phyloP scores from a whole-genome alignment of 2,888 invertebrate species.

The Cosmorhoe ocellata region DNA sequence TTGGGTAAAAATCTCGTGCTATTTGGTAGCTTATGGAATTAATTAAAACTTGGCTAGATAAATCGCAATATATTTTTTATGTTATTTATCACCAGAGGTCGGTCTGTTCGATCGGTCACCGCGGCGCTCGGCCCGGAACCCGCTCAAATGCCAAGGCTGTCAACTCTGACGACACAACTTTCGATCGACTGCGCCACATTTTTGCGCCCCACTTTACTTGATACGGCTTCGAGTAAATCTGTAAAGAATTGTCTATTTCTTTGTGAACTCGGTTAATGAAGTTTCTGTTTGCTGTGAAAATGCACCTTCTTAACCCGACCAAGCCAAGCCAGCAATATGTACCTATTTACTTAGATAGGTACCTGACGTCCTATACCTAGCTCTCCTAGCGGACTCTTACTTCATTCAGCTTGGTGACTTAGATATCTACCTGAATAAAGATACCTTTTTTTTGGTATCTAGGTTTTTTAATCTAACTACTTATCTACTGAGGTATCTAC shows the following conservation, averaged over 20 bases:
- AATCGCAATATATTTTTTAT: slow-evolving; percentile 15
- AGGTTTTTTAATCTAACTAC: neutral
- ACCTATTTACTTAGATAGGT: too few species aligned
- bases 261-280: neutral
- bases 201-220: slow-evolving; percentile 69
- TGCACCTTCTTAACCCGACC: too few species aligned
- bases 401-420: too few species aligned
- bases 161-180: slow-evolving; percentile 81
- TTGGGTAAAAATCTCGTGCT: neutral
- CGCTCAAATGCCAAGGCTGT: slow-evolving; percentile 82
- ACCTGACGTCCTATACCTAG: neutral
- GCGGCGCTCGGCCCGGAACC: slow-evolving; percentile 69
- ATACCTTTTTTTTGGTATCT: too few species aligned
- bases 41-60: slow-evolving; percentile 6
- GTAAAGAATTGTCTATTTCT: slow-evolving; percentile 1
- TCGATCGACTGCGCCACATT: slow-evolving; percentile 75
- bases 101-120: slow-evolving; percentile 58
- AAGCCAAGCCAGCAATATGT: neutral
- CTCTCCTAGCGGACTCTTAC: too few species aligned
- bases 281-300: neutral
- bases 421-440: too few species aligned
- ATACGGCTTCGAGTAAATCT: slow-evolving; percentile 27
- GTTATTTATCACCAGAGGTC: slow-evolving; percentile 48
- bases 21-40: neutral
- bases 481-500: too few species aligned